These are phyloP conservation scores for Diadumene lineata DNA, from an alignment of 92 coral and sea anemone genomes.

Conservation along the genomic window DNA sequence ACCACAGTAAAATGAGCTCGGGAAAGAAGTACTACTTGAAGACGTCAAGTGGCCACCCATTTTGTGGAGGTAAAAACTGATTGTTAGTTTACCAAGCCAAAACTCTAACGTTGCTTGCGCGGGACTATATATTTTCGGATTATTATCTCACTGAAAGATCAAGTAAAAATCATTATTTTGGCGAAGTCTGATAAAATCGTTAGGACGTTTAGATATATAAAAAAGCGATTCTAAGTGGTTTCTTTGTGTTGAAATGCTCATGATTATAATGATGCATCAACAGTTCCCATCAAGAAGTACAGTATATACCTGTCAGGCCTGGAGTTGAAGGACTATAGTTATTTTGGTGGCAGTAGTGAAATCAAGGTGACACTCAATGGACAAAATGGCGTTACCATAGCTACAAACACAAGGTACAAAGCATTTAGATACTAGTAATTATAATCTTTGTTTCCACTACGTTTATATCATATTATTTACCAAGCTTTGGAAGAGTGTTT, in stretches of 20 bases:
- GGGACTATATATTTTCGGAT: not conserved
- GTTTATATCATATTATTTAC: no score
- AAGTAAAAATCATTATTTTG: no score
- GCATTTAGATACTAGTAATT: not conserved
- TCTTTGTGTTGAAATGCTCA: no score
- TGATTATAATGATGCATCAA: no score
- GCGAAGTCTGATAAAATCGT: no score
- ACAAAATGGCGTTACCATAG: not conserved
- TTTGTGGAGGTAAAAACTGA: slow-evolving; percentile 45
- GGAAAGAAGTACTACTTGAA: slow-evolving; percentile 35
- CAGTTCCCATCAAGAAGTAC: slow-evolving; percentile 3
- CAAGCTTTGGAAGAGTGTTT: no score
- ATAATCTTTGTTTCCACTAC: no score
- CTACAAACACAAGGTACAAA: not conserved
- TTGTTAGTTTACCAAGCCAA: no score
- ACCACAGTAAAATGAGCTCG: slow-evolving; percentile 13
- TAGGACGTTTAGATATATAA: no score
- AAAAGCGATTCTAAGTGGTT: no score
- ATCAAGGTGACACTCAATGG: not conserved
- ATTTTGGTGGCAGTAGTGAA: not conserved
- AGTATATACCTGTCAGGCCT: not conserved
- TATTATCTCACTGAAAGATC: no score
- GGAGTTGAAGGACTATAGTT: not conserved
- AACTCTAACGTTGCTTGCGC: not conserved
- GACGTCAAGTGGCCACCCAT: slow-evolving; percentile 48